Base-by-base conservation (phyloP, 2,888 invertebrate genomes). In the Mermis nigrescens region DNA sequence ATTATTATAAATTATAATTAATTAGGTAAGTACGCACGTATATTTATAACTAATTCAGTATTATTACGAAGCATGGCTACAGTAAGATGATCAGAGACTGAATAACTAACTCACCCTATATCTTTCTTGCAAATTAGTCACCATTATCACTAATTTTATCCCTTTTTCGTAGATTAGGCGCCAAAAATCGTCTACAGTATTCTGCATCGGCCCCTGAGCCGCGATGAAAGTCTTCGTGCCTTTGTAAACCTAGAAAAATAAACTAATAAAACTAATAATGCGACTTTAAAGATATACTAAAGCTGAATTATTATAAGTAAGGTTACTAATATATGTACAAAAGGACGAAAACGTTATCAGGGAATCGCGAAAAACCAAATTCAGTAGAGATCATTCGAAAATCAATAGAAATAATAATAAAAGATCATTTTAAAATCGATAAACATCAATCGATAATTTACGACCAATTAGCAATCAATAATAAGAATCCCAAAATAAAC, bases 131-230 rank as follows among this genome's bases (percentile, higher is more conserved):
- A 76, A 70, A 67, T 76, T 76, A 32, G 77, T 76, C 22, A 77
- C 70, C 77, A 78, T 78, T 32, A 78, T 72, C 29, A 78, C 69
- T 22, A 76, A 71, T 54, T 69, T 68, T 1, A 71, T 68, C 58
- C 73, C 69, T 62, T 74, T 73, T 63, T 77, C 76, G 75, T 76
- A 77, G n/a, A 76, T 70, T 76, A 78, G 76, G 48, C 77, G 63
- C 77, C 78, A 78, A 63, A 78, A 76, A 63, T 78, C 76, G 61
- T 68, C 70, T 31, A 77, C 65, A 1, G 78, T 78, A 22, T 71
- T 70, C 51, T 75, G 74, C 52, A 75, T 71, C 46, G 77, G 77
- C 59, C 76, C 77, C 67, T 78, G 78, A 19, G 77, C 73, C 45
- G 77, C 77, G 58, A 78, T 76, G 64, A 77, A 78, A 7, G 70